Evolutionary conservation across 2,797 vertebrate species (phyloP), one percentile per base, ranked within the genome.

Genomic region (Aplochiton taeniatus): DNA sequence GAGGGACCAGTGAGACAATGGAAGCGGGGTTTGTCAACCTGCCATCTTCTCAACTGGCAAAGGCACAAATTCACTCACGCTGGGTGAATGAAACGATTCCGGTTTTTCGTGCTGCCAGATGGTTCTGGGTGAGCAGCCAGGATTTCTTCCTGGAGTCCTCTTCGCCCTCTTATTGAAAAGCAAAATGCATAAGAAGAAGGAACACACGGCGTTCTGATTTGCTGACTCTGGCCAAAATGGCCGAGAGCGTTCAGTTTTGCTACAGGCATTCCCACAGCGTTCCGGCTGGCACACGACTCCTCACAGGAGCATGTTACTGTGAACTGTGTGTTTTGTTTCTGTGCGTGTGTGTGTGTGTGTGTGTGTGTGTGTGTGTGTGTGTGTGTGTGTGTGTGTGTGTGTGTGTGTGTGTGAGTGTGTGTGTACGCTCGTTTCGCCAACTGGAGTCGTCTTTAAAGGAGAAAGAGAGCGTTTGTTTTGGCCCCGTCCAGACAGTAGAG

Each of bases 381-480:
- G 31, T 31, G 6, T 31, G 31, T 2, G 3, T 6, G 31, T 31
- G 31, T 31, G 31, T 31, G 31, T 31, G 6, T 31, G 31, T 2
- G 3, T 6, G 31, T 31, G 31, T 31, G 31, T 31, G 31, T 31
- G 6, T 31, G 31, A 6, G 3, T 6, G 31, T 31, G 31, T 31
- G 31, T 31, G 31, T 31, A 63, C 13, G 13, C 54, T 66, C 10
- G 4, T 52, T 13, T 18, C 16, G 6, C 31, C 52, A 58, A 20
- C 51, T 69, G 8, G 47, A 50, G 42, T 59, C 67, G 16, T 72
- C 41, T 62, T 8, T 16, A 31, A 13, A 11, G 51, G 42, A 76
- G 19, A 67, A 65, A 54, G 41, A 58, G 52, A 42, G 54, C 19
- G 70, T 69, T 76, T 73, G 54, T 60, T 67, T 68, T 71, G 74